Base-by-base conservation (phyloP, 2,888 invertebrate genomes). In the Leptinotarsa haldemani region DNA sequence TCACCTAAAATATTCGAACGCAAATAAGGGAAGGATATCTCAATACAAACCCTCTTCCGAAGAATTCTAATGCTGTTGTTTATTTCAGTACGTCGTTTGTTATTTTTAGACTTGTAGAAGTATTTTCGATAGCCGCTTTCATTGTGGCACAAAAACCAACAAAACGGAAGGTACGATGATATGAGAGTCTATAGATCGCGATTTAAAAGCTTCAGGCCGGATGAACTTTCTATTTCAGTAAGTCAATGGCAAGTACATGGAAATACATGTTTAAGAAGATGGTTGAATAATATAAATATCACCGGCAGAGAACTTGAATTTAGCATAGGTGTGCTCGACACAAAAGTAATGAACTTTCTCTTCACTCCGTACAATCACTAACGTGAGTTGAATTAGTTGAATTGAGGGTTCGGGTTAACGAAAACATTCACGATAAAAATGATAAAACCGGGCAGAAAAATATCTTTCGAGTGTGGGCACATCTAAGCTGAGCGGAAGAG, bases 161-260 rank as follows among this genome's bases (percentile, higher is more conserved):
- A 30, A n/a, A 73, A 73, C 46, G 69, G 58, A 65, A 69, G 58
- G 69, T 73, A 52, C 16, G 66, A 65, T 61, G 66, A 56, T 69
- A 69, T 52, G 66, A 73, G 68, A 69, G 65, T 40, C n/a, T 40
- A n/a, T 61, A 40, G 30, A 40, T 40, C 30, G 69, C 73, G 69
- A 30, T 20, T 52, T 53, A 20, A 69, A 65, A 65, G 69, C 73
- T 61, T 22, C 30, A 46, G 73, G 69, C 48, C 18, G 50, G 22
- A 18, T 61, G 52, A 48, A 73, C 73, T 73, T 73, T 73, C 73
- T 73, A 69, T 73, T 73, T 73, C 73, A 73, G 20, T 40, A 40
- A 58, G 48, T 52, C 56, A 47, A 16, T n/a, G 64, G n/a, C 53
- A 53, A 64, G 52, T 68, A 61, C 16, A 30, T 40, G 61, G 25